Evolutionary conservation across 2,888 invertebrate species (phyloP), one percentile per base, ranked within the genome.

Genomic region (Ernsta delagoae): DNA sequence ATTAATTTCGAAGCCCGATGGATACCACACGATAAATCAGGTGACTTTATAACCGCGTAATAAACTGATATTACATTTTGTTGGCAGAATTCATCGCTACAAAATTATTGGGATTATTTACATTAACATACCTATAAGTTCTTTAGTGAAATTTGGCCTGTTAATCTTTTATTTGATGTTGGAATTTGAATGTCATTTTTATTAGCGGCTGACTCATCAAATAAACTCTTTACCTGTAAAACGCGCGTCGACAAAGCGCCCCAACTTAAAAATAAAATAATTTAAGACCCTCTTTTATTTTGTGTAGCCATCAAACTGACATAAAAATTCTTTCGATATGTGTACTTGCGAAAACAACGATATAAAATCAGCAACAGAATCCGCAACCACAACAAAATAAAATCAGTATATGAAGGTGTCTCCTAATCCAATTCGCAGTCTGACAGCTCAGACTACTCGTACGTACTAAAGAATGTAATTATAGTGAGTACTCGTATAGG

Each of bases 1-100:
- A 80, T 80, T 81, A 80, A 81, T 80, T 77, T 74, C 72, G 70
- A 75, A 64, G 70, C 73, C 73, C 66, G 77, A 78, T 76, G 73
- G 75, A 77, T 75, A 70, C 75, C 74, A 71, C 76, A 73, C 77
- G 68, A 75, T 78, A 78, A 78, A 78, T 79, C 75, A 76, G 31
- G 41, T 56, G 63, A 71, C 50, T 70, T 65, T 72, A 67, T 57
- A 62, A 61, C 67, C 53, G 60, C 71, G 65, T 71, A 70, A 73
- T 66, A 71, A 67, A 71, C 67, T 68, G 45, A 71, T 70, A 70
- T 56, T 62, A 12, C 31, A 41, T 64, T 43, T 12, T 56, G 39
- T 39, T 34, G 9, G 36, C 48, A 7, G 41, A 16, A 36, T 54
- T 50, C 11, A 41, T 50, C 16, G 7, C 50, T 16, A 8, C 8